Evolutionary conservation across 2,888 invertebrate genomes (phyloP).

Genomic region (Calameuta idolon): DNA sequence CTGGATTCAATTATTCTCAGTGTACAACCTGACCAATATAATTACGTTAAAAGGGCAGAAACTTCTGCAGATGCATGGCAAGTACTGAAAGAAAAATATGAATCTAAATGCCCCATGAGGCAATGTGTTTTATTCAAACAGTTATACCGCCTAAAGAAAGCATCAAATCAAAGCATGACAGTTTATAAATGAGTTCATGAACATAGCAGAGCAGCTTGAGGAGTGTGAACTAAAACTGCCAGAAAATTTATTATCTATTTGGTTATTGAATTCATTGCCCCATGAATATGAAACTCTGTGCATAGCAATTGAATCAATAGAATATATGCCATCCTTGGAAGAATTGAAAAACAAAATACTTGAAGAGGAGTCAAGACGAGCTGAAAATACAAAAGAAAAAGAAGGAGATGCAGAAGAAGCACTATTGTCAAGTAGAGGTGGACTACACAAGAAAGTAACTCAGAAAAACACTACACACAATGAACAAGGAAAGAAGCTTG

Average conservation of each 20-base stretch:
- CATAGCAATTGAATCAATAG: not conserved
- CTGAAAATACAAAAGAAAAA: not conserved
- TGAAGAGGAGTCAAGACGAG: not conserved
- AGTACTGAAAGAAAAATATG: conserved; percentile 20
- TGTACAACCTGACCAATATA: too few relatives aligned
- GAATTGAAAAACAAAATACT: conserved; percentile 18
- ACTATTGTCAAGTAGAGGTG: not conserved
- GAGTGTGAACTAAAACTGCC: conserved; percentile 2
- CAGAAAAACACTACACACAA: not conserved
- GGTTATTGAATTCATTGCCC: conserved; percentile 1
- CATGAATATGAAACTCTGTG: not conserved
- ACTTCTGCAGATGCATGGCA: conserved; percentile 20
- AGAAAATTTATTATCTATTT: conserved; percentile 4
- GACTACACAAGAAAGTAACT: not conserved
- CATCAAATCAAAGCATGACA: not conserved
- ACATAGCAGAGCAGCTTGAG: not conserved
- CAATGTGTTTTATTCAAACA: conserved; percentile 29
- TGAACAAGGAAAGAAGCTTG: conserved; percentile 13
- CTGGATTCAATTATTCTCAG: too few relatives aligned
- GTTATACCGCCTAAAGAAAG: not conserved
- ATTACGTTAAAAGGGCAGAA: too few relatives aligned
- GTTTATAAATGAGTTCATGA: not conserved
- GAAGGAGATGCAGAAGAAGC: not conserved
- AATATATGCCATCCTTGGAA: conserved; percentile 11
- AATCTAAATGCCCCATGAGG: conserved; percentile 27